Evolutionary conservation across 2,113 vertebrate genomes (phyloP).

Genomic region (Leptobrachium leishanense): DNA sequence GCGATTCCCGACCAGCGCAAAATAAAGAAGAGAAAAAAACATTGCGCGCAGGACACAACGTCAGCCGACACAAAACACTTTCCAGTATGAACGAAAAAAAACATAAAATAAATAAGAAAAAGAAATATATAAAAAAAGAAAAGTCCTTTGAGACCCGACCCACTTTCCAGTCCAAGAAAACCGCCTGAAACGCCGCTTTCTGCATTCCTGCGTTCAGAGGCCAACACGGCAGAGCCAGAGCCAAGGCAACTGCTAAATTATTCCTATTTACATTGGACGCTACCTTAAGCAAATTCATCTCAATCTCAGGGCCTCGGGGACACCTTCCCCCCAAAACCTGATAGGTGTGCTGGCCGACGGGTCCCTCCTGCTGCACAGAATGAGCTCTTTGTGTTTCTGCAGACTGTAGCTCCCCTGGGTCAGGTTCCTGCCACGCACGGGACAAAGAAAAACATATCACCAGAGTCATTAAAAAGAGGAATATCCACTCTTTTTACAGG

Average conservation of each 20-base stretch:
- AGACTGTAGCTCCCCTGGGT: not conserved
- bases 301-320: constrained; percentile 29
- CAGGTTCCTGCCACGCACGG: constrained; percentile 2
- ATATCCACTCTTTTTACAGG: not conserved
- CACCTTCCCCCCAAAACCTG: constrained; percentile 11
- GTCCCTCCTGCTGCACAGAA: constrained; percentile 8
- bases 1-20: too few relatives aligned
- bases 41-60: too few relatives aligned
- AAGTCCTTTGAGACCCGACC: not conserved
- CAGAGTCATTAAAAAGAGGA: constrained; percentile 5
- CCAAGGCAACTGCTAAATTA: constrained; percentile 22
- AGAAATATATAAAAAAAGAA: not conserved
- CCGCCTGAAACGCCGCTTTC: not conserved
- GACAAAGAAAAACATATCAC: constrained; percentile 20
- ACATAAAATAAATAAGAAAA: not conserved
- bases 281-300: constrained; percentile 47
- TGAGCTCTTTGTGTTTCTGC: constrained; percentile 7
- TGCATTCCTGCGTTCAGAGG: not conserved
- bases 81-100: not conserved
- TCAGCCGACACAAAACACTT: not conserved
- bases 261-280: constrained; percentile 38
- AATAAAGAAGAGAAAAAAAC: too few relatives aligned
- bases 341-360: constrained; percentile 22
- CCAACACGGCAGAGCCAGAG: not conserved
- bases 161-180: not conserved